Conservation (phyloP, 2,888 invertebrate species). For the Magallana nippona region DNA sequence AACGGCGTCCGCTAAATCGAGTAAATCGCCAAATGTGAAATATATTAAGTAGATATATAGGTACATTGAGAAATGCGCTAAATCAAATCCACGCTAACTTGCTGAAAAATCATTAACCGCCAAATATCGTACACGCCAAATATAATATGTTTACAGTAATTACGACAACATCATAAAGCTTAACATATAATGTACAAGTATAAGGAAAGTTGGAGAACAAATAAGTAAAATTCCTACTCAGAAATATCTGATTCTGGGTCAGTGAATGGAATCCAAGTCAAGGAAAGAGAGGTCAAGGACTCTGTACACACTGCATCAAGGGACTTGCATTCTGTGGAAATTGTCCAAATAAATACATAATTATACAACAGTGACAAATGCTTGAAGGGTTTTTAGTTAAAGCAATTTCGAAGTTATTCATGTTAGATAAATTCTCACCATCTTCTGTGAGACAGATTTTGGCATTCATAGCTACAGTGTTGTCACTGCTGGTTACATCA, state of each 20-base stretch:
- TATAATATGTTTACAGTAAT: no score
- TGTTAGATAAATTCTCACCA: slow-evolving; percentile 45
- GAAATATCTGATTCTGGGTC: slow-evolving; percentile 57
- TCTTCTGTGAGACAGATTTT: slow-evolving; percentile 52
- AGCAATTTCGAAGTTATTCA: not conserved
- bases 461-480: slow-evolving; percentile 46
- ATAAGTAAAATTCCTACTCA: slow-evolving; percentile 42
- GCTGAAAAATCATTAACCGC: no score
- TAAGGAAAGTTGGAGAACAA: no score
- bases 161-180: not conserved
- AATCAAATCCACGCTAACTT: no score
- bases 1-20: no score
- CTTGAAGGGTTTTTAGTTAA: no score
- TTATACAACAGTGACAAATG: not conserved
- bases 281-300: slow-evolving; percentile 55
- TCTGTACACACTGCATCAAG: slow-evolving; percentile 60
- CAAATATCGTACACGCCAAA: no score
- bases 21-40: no score
- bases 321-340: slow-evolving; percentile 50
- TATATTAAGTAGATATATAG: no score
- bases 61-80: no score
- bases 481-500: slow-evolving; percentile 41
- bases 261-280: slow-evolving; percentile 59
- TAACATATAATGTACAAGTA: no score
- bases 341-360: not conserved